These are phyloP conservation scores for Enteromius paludinosus DNA, from an alignment of 2,797 vertebrate genomes.

Conservation along the genomic window DNA sequence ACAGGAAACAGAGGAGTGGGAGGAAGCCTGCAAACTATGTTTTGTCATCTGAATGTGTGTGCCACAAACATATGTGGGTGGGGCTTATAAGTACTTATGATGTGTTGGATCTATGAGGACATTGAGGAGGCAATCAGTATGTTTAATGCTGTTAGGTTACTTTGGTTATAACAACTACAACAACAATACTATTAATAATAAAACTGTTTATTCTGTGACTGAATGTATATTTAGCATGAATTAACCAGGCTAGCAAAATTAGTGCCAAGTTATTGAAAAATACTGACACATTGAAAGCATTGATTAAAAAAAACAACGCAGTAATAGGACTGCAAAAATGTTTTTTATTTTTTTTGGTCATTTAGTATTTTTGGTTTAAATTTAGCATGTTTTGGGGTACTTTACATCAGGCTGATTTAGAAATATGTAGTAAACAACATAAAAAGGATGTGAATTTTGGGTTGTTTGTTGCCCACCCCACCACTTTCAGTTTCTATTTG, in stretches of 20 bases:
- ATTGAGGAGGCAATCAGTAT: background rate
- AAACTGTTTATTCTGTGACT: background rate
- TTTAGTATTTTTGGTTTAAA: no score
- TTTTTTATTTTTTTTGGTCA: background rate
- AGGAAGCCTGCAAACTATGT: conserved; percentile 41
- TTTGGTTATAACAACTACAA: background rate
- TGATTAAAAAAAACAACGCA: background rate
- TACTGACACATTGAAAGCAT: background rate
- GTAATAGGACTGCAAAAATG: background rate
- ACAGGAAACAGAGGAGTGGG: conserved; percentile 35
- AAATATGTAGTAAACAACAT: background rate
- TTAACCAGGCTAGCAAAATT: background rate
- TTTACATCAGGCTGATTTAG: background rate
- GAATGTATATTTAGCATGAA: background rate
- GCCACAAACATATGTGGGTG: background rate
- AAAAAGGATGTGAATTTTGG: background rate
- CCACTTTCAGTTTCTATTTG: background rate
- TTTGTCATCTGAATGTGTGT: conserved; percentile 6
- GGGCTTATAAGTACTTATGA: background rate
- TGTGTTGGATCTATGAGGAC: background rate
- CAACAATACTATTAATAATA: background rate
- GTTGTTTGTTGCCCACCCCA: background rate
- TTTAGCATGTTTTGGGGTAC: background rate
- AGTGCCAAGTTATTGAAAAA: background rate
- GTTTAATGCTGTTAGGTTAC: background rate